Evolutionary conservation across 2,113 vertebrate genomes (phyloP).

Genomic region (Brachirus orientalis): DNA sequence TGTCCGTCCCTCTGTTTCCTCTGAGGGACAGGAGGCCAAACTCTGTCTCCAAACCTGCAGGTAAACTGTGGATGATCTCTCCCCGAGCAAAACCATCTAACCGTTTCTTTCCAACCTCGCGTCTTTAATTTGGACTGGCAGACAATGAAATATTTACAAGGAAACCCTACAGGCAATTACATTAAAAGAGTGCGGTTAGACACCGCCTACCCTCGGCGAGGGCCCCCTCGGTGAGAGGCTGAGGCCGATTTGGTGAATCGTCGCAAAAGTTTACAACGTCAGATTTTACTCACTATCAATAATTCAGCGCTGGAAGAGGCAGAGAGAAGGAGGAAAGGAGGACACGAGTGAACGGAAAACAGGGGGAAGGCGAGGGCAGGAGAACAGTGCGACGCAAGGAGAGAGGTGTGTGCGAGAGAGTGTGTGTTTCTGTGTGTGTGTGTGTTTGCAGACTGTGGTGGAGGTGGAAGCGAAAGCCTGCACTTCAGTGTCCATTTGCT

Average conservation of each 20-base stretch:
- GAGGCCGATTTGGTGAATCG: slow-evolving; percentile 88
- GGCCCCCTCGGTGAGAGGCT: slow-evolving; percentile 85
- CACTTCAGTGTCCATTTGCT: slow-evolving; percentile 79
- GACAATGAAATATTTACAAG: slow-evolving; percentile 93
- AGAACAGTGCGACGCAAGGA: slow-evolving; percentile 29
- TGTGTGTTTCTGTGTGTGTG: slow-evolving; percentile 1
- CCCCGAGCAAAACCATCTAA: slow-evolving; percentile 57
- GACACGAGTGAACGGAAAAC: slow-evolving; percentile 31
- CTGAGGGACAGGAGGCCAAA: not conserved
- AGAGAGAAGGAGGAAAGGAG: slow-evolving; percentile 38
- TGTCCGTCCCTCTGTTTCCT: slow-evolving; percentile 13
- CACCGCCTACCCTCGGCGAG: slow-evolving; percentile 84
- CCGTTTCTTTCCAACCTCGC: slow-evolving; percentile 68
- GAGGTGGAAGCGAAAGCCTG: slow-evolving; percentile 39
- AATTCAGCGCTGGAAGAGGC: slow-evolving; percentile 81
- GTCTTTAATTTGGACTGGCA: slow-evolving; percentile 90
- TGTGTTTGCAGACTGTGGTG: slow-evolving; percentile 30
- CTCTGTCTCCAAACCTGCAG: slow-evolving; percentile 43
- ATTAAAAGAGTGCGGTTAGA: slow-evolving; percentile 93
- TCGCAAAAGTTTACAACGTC: slow-evolving; percentile 90
- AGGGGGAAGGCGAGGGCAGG: slow-evolving; percentile 32
- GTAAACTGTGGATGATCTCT: slow-evolving; percentile 59
- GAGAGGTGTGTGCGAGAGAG: not conserved
- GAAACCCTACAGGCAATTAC: slow-evolving; percentile 93
- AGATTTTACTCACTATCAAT: slow-evolving; percentile 93